Evolutionary conservation across 1,140 invertebrate species (phyloP).

Genomic region (Heliconius hewitsoni): DNA sequence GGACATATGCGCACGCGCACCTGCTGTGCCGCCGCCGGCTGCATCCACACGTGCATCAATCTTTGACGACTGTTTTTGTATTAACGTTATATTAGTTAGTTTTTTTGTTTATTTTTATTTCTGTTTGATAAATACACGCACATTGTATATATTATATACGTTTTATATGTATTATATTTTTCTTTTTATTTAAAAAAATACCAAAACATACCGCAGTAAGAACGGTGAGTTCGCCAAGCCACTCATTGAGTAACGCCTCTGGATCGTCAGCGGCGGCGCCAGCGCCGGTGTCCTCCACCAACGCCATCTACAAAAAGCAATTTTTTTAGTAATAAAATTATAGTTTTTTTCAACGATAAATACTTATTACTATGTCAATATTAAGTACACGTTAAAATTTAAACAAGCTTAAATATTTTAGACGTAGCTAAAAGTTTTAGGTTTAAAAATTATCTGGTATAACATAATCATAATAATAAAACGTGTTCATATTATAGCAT

Average conservation of each 20-base stretch:
- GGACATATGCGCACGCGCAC: conserved; percentile 41
- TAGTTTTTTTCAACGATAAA: too few species aligned
- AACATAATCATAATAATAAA: neutral
- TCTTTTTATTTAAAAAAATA: neutral
- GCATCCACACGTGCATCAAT: conserved; percentile 39
- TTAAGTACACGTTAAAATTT: neutral
- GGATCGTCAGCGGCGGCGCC: conserved; percentile 79
- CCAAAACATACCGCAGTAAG: conserved; percentile 80
- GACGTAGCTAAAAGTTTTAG: too few species aligned
- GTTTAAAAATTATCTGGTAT: neutral
- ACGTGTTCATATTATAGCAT: neutral
- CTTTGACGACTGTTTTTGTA: conserved; percentile 31
- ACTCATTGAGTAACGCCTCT: conserved; percentile 82
- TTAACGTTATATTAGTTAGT: conserved; percentile 26
- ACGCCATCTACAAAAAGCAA: conserved; percentile 61
- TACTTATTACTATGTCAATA: neutral
- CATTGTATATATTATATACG: too few species aligned
- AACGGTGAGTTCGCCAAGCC: conserved; percentile 83
- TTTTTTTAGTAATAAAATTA: too few species aligned
- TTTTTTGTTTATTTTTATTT: conserved; percentile 21
- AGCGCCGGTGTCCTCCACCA: conserved; percentile 64
- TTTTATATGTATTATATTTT: too few species aligned
- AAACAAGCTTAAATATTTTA: neutral
- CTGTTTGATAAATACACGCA: too few species aligned
- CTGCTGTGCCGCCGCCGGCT: conserved; percentile 38